These are phyloP conservation scores for Mesembrinibis cayennensis DNA, from an alignment of 2,113 vertebrate genomes.

Conservation along the genomic window DNA sequence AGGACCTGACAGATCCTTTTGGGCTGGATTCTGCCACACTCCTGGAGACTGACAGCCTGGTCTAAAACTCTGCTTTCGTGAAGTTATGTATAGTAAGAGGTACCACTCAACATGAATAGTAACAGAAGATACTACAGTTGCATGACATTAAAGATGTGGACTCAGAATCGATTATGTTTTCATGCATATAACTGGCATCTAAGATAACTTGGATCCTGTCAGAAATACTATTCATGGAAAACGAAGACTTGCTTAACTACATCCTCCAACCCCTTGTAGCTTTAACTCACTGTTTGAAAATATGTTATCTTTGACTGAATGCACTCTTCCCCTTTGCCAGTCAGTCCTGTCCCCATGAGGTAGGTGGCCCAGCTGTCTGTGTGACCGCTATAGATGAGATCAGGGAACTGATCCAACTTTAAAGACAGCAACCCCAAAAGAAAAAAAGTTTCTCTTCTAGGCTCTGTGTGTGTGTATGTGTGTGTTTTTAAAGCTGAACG, in stretches of 20 bases:
- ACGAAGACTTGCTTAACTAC: neutral
- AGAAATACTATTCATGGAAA: neutral
- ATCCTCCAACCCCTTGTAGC: neutral
- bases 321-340: neutral
- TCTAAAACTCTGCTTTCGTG: neutral
- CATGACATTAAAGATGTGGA: neutral
- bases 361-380: neutral
- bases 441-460: neutral
- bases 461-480: neutral
- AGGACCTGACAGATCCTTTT: neutral
- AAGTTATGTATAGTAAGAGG: neutral
- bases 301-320: neutral
- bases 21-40: neutral
- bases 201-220: neutral
- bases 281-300: neutral
- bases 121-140: neutral
- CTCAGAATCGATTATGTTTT: neutral
- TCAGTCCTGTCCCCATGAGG: neutral
- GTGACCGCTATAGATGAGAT: neutral
- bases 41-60: neutral
- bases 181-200: neutral
- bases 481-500: neutral
- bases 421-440: neutral
- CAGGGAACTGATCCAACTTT: neutral
- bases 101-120: neutral